Conservation (phyloP, 2,797 vertebrate species). For the Gadopsis marmoratus region DNA sequence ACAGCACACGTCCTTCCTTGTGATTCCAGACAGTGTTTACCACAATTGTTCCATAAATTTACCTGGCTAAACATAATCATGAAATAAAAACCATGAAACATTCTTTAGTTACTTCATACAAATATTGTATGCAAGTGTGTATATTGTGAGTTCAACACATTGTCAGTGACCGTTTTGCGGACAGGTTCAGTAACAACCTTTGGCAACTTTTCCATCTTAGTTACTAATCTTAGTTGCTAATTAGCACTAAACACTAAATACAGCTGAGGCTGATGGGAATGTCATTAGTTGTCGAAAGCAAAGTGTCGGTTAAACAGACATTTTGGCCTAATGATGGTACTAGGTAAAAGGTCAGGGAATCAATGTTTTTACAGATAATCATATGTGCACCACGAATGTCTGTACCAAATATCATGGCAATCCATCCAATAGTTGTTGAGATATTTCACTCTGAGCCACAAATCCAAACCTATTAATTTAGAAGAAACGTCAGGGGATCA, state of each 20-base stretch:
- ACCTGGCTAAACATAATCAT: slow-evolving; percentile 4
- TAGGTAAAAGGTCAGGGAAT: background rate
- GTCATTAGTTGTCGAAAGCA: background rate
- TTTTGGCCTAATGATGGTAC: background rate
- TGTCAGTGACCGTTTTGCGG: slow-evolving; percentile 1
- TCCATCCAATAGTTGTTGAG: background rate
- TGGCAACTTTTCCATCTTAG: background rate
- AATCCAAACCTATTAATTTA: background rate
- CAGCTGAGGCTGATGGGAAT: background rate
- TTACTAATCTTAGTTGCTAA: background rate
- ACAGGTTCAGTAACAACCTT: background rate
- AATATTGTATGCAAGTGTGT: background rate
- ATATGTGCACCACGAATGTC: background rate
- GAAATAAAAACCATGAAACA: background rate
- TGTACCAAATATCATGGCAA: background rate
- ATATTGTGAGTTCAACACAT: background rate
- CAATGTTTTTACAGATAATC: background rate
- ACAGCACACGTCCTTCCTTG: background rate
- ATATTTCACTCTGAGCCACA: background rate
- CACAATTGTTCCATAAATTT: background rate
- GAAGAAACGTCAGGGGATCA: background rate
- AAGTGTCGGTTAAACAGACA: background rate
- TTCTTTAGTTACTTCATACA: background rate
- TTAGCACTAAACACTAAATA: background rate
- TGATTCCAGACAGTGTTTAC: slow-evolving; percentile 13